Evolutionary conservation across 2,113 vertebrate species (phyloP), one percentile per base, ranked within the genome.

Genomic region (Chionodraco myersi): DNA sequence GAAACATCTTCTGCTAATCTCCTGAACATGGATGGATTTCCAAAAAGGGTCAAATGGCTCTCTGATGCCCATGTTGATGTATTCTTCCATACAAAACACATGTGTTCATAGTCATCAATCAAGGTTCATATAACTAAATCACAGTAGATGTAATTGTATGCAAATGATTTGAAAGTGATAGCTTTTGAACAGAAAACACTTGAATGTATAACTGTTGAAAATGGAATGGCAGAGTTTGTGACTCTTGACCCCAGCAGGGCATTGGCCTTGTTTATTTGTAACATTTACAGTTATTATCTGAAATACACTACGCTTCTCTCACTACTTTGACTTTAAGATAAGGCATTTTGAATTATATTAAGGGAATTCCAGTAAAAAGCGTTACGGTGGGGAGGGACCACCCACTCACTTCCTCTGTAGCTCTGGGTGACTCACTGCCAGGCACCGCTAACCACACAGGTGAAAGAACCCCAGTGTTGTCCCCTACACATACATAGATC

Each of bases 321-420:
- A 44, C 54, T 49, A 15, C 8, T 56, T 45, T 1, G 30, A 60
- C 41, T 67, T 80, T 18, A 12, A 64, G 49, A 58, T 48, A 13
- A 13, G 56, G 5, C 7, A 65, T 47, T 68, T 63, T 65, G 15
- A 75, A 57, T 41, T 30, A 34, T 14, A 68, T 18, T 77, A 12
- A 56, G 66, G 69, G 11, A 70, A 60, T 84, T 47, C 41, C 26
- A 48, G 26, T 60, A 54, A 53, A 83, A 88, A 92, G 16, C 48
- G 75, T 79, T 58, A 68, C 6, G 10, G 34, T 15, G 2, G 6
- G 68, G 56, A 15, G 49, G 76, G 72, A 64, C 75, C 86, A 77
- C 89, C 88, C 80, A 89, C 91, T 83, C 89, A 81, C 70, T 64
- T 79, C 78, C 81, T 92, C 78, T 79, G 73, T 36, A 72, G 82